Percentiles rank a stretch among this genome's conserved stretches.
Evolutionary conservation across 2,888 invertebrate genomes (phyloP).

Genomic region (Oegoconia quadripuncta): DNA sequence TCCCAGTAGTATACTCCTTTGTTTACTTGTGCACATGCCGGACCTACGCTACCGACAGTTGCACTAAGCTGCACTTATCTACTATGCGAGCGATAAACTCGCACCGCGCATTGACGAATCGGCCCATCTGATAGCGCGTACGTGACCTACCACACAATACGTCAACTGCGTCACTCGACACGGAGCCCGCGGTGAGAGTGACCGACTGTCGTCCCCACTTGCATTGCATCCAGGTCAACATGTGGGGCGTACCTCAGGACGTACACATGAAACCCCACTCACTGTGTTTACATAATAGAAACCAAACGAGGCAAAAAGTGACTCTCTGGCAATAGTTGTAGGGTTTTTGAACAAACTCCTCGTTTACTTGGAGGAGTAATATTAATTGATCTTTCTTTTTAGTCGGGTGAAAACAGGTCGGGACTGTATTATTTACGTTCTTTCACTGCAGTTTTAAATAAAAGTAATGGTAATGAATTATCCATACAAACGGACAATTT

Average conservation of each 20-base stretch:
- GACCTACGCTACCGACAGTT: too few species aligned
- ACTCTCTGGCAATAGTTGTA: too few species aligned
- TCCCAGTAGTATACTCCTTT: too few species aligned
- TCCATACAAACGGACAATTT: too few species aligned
- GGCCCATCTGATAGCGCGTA: conserved; percentile 1
- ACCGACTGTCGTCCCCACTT: not conserved
- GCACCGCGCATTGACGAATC: not conserved
- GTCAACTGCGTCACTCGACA: not conserved
- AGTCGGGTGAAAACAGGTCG: too few species aligned
- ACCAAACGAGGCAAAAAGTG: not conserved
- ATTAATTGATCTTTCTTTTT: too few species aligned
- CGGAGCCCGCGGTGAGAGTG: not conserved
- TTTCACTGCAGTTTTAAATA: too few species aligned
- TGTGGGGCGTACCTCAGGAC: not conserved
- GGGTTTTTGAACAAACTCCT: too few species aligned
- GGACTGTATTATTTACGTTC: too few species aligned
- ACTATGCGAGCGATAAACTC: conserved; percentile 5
- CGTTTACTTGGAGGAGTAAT: too few species aligned
- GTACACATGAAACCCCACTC: not conserved
- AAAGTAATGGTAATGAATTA: too few species aligned
- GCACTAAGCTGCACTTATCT: conserved; percentile 7
- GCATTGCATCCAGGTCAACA: not conserved
- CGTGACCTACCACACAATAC: conserved; percentile 3
- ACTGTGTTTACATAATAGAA: conserved; percentile 2
- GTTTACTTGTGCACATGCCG: too few species aligned